Base-by-base conservation (phyloP, 23 tunicate species). In the Clavelina lepadiformis region DNA sequence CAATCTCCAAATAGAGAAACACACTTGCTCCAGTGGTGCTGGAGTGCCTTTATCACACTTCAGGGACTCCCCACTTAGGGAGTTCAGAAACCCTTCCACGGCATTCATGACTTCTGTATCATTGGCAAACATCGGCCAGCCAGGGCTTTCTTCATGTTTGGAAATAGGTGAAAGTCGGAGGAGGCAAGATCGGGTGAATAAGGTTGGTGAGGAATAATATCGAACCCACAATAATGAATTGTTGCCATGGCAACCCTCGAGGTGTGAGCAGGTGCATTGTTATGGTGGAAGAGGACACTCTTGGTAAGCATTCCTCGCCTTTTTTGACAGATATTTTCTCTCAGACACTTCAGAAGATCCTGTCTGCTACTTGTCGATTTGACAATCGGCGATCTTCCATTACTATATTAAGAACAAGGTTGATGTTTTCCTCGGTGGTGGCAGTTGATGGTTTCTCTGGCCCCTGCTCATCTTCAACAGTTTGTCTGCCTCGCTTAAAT, bases 1-100 rank as follows among this genome's bases (percentile, higher is more conserved):
- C 32, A 58, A 21, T 58, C 65, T 38, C 65, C 65, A 29, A 37
- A 26, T n/a, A 28, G 65, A 38, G 65, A 37, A 29, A 38, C 30
- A 58, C 65, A 58, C 65, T 58, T 58, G 65, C 65, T 58, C 36
- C 65, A 58, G 32, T 6, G 65, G 65, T 29, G 65, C 65, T 58
- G 65, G 32, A 58, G 65, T 38, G 35, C 65, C 32, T 58, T 58
- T 58, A 58, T 25, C n/a, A n/a, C 23, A 27, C 23, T 53, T n/a
- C n/a, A n/a, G n/a, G n/a, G n/a, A n/a, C n/a, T n/a, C n/a, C n/a
- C n/a, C n/a, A n/a, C n/a, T n/a, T n/a, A n/a, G 59, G 21, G 59
- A 53, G 26, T 53, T n/a, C 20, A 53, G 59, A 53, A 53, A 53
- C 21, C 21, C 59, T 27, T 53, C 23, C 26, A n/a, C 59, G 20